Conservation (phyloP, 2,113 vertebrate genomes). For the Hipposideros armiger region DNA sequence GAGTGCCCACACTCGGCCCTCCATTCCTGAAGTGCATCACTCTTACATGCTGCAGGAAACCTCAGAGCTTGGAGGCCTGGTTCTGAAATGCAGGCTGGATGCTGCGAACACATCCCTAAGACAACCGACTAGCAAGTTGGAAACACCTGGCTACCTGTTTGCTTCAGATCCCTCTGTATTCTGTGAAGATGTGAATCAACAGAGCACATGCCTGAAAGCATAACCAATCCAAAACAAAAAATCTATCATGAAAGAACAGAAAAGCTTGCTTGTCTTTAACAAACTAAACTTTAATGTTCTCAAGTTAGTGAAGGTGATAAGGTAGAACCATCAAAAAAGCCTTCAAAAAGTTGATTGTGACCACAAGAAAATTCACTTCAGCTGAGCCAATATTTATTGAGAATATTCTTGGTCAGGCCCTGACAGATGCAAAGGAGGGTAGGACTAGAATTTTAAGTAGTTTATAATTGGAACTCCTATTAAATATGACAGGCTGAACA, state of each 20-base stretch:
- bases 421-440: not conserved
- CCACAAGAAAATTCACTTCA: not conserved
- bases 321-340: not conserved
- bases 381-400: not conserved
- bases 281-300: not conserved
- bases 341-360: not conserved
- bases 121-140: not conserved
- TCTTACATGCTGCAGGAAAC: not conserved
- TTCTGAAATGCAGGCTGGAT: not conserved
- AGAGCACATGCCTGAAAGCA: not conserved
- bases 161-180: not conserved
- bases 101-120: not conserved
- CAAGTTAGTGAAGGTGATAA: not conserved
- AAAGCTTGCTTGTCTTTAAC: not conserved
- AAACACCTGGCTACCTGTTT: fast-evolving
- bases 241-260: not conserved
- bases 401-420: not conserved
- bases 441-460: not conserved
- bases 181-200: not conserved
- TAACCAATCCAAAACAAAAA: not conserved
- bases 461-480: not conserved
- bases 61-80: too few relatives aligned
- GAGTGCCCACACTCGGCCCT: not conserved
- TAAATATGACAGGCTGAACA: conserved; percentile 14
- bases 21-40: fast-evolving